Evolutionary conservation across 2,113 vertebrate genomes (phyloP).

Genomic region (Gallinago media): DNA sequence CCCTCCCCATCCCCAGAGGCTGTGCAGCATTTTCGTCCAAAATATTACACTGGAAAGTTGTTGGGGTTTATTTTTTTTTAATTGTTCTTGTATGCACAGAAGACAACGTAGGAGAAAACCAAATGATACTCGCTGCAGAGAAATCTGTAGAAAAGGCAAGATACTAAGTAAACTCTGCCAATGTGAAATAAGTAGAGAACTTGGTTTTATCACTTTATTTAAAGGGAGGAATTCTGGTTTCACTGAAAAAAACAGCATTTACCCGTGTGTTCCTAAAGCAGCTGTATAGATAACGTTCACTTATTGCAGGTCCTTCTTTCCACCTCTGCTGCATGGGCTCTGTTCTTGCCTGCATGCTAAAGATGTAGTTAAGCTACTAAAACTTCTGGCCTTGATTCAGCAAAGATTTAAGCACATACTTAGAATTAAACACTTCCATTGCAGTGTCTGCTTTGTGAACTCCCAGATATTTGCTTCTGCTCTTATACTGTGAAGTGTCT

Average conservation of each 20-base stretch:
- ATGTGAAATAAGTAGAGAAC: not conserved
- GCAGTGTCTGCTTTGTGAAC: not conserved
- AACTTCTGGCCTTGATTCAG: not conserved
- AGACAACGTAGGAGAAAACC: not conserved
- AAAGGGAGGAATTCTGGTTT: not conserved
- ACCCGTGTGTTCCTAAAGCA: not conserved
- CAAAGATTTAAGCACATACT: constrained; percentile 11
- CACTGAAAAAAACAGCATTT: not conserved
- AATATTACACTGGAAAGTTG: not conserved
- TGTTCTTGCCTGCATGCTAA: not conserved
- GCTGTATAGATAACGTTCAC: not conserved
- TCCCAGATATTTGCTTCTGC: constrained; percentile 25
- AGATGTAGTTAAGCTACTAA: not conserved
- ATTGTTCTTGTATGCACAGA: not conserved
- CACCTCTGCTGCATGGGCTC: not conserved
- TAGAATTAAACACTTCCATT: constrained; percentile 46
- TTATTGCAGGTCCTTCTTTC: not conserved
- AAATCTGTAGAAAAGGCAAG: not conserved
- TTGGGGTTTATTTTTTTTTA: not conserved
- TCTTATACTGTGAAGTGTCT: not conserved
- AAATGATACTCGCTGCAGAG: not conserved
- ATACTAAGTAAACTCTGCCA: not conserved
- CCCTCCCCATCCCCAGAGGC: constrained; percentile 16
- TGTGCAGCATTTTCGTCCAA: constrained; percentile 12
- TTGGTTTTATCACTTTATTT: not conserved